Evolutionary conservation across 2,113 vertebrate genomes (phyloP), one percentile per base, ranked within the genome.

Genomic region (Ariopsis seemanni): DNA sequence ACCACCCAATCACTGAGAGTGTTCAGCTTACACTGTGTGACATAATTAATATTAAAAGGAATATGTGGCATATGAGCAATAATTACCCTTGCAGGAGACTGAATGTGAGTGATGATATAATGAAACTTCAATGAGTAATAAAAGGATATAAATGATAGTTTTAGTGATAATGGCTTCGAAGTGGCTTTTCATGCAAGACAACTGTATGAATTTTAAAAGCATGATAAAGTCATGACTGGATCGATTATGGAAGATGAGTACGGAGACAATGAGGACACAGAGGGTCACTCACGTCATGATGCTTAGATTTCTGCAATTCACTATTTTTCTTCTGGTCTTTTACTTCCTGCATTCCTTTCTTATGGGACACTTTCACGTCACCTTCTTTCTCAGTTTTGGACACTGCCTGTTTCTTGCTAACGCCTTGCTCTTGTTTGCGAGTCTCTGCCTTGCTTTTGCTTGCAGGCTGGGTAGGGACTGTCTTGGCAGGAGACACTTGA

Each of bases 231-330:
- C 7, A 72, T 75, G 79, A 80, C 8, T 42, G 77, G 89, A 85
- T 82, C 81, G 78, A 65, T 65, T 42, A 88, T 89, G 89, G 75
- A 82, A 58, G 82, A 86, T 48, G 65, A 75, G 90, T 71, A 91
- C 82, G 25, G 18, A 93, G 93, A 93, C 93, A 92, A 90, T 91
- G 93, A 93, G 90, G 92, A 93, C 90, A 93, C 93, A 92, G 91
- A 93, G 92, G 93, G 94, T 93, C 88, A 95, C 96, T 97, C 94
- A 99, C 98, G 96, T 99, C 97, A 63, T 96, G 95, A 88, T 97
- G 96, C 94, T 95, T 97, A 4, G 88, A 92, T 95, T 94, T 97
- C 0, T 95, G 95, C 0, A 79, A 92, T 91, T 98, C 96, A 0
- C 95, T 86, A 87, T 89, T 69, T 85, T 92, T 94, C 91, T 96